Percentiles rank a stretch among this genome's conserved stretches.
Conservation (phyloP, 2,113 vertebrate genomes). For the Orientallactaga bullata region DNA sequence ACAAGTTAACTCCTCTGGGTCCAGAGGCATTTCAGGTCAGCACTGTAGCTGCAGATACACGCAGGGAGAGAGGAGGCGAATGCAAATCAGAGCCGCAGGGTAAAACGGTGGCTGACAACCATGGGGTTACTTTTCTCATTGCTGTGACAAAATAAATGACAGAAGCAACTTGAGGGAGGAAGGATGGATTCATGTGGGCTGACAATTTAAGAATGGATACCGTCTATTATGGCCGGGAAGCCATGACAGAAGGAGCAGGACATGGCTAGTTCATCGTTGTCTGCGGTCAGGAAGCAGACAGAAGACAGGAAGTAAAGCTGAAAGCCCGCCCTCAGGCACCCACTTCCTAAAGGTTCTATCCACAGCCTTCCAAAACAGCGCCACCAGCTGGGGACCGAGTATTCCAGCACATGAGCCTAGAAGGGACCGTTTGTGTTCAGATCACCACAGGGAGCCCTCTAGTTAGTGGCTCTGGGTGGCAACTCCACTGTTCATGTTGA, state of each 20-base stretch:
- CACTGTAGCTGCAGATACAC: not conserved
- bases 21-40: rapidly evolving
- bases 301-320: not conserved
- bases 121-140: not conserved
- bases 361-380: not conserved
- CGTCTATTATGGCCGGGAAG: not conserved
- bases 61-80: rapidly evolving
- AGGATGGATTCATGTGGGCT: not conserved
- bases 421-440: not conserved
- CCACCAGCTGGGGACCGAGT: not conserved
- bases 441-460: not conserved
- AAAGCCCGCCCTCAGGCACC: not conserved
- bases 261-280: too few species aligned
- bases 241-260: not conserved
- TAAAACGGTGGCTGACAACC: not conserved
- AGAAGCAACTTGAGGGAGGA: not conserved
- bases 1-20: rapidly evolving
- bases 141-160: not conserved
- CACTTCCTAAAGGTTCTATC: not conserved
- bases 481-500: not conserved
- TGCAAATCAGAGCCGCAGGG: not conserved
- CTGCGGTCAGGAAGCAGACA: not conserved
- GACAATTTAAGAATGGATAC: not conserved
- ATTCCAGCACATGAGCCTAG: not conserved
- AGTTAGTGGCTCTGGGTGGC: not conserved